Evolutionary conservation across 2,113 vertebrate genomes (phyloP), one percentile per base, ranked within the genome.

Genomic region (Indri indri): DNA sequence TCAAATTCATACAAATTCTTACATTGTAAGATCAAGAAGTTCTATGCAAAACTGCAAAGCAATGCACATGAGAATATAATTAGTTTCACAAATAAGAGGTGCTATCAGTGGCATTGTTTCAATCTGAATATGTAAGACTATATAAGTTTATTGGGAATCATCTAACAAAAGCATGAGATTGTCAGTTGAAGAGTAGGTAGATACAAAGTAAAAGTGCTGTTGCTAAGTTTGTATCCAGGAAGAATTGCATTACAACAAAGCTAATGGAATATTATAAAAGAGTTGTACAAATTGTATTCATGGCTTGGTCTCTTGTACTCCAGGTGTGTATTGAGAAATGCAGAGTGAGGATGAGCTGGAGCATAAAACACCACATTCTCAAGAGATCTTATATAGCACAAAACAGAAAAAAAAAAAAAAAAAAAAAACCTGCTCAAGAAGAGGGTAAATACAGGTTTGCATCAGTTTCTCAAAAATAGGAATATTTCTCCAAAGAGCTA

Each of bases 271-370:
- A 66, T 82, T 86, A 66, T 45, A 80, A 87, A 89, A 86, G n/a
- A 93, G 27, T 34, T 40, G 17, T 30, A 65, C 13, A 82, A 86
- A 93, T 42, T 82, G 6, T 57, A 59, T 71, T 82, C 74, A 74
- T n/a, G 57, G 47, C 25, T 96, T 93, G 45, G 18, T 77, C 82
- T 91, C 61, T 91, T 79, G n/a, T 89, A 89, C 30, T 70, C 50
- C 45, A 50, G 18, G 4, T 93, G 8, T 50, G 5, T 27, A 25
- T 2, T 87, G 23, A 81, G 47, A 82, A 94, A 77, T 25, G 27
- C 42, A 54, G 57, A 61, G 34, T 85, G 63, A 84, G 45, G 80
- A 81, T 59, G 70, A 83, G 25, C 12, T 40, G 11, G 4, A 71
- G 9, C 68, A 63, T 45, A 90, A 95, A 93, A 23, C 8, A 65